Conservation (phyloP, 1,140 invertebrate genomes). For the Philotrypesis tridentata region DNA sequence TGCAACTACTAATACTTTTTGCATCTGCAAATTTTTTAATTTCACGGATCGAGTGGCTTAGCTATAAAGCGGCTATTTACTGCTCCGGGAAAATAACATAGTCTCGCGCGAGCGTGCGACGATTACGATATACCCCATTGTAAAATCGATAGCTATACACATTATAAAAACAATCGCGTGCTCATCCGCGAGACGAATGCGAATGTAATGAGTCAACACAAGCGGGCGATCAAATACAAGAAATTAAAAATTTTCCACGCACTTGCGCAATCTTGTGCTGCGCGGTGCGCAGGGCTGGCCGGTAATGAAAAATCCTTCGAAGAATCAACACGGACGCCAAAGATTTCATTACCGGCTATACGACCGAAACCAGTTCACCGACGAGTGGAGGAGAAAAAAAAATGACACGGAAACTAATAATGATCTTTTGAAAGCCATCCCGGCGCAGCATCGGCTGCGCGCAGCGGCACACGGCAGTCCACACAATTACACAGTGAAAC, state of each 20-base stretch:
- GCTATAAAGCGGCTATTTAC: neutral
- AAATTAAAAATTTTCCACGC: constrained; percentile 37
- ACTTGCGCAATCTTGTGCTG: neutral
- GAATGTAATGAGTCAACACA: neutral
- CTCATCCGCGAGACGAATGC: too few relatives aligned
- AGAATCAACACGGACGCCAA: constrained; percentile 41
- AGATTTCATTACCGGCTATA: constrained; percentile 37
- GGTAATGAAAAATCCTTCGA: constrained; percentile 41
- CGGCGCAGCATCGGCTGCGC: neutral
- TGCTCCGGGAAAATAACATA: too few relatives aligned
- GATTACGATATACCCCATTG: too few relatives aligned
- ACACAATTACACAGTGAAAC: neutral
- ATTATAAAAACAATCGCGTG: too few relatives aligned
- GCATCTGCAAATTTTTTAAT: constrained; percentile 13
- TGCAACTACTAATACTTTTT: too few relatives aligned
- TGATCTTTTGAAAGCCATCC: constrained; percentile 20
- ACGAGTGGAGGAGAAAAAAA: constrained; percentile 27
- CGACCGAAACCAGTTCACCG: neutral
- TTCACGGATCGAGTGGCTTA: neutral
- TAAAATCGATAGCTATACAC: neutral
- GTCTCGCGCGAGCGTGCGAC: neutral
- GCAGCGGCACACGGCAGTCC: too few relatives aligned
- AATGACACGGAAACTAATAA: constrained; percentile 33
- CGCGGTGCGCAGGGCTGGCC: too few relatives aligned
- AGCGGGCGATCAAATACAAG: constrained; percentile 29